Evolutionary conservation across 2,113 vertebrate genomes (phyloP).

Genomic region (Neogale vison): DNA sequence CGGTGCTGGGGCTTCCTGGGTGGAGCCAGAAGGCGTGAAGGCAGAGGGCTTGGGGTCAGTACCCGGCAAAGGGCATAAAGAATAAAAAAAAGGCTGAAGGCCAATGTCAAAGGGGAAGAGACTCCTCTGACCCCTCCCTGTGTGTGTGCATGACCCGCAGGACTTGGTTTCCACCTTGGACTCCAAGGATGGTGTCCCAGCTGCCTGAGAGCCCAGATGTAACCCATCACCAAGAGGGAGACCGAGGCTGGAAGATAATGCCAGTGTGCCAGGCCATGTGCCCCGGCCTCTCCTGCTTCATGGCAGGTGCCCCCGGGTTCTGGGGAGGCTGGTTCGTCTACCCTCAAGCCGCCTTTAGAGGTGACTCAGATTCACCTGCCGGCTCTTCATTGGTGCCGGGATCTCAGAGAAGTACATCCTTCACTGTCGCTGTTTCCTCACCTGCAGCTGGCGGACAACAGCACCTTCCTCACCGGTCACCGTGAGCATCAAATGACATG

Average conservation of each 20-base stretch:
- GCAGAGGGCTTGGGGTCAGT: neutral
- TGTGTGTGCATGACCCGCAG: fast-evolving
- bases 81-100: neutral
- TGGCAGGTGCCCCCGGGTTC: neutral
- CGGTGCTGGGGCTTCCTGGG: neutral
- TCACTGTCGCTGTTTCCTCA: neutral
- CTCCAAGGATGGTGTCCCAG: neutral
- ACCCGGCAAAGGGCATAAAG: neutral
- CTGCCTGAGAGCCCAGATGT: neutral
- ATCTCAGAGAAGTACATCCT: neutral
- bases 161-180: neutral
- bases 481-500: fast-evolving
- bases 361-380: neutral
- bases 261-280: neutral
- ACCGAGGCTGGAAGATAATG: neutral
- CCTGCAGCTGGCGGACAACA: fast-evolving
- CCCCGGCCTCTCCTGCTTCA: neutral
- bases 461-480: neutral
- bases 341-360: neutral
- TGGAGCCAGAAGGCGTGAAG: neutral
- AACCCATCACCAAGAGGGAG: neutral
- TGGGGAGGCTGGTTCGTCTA: neutral
- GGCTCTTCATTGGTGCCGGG: neutral
- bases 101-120: neutral
- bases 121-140: too few species aligned